Evolutionary conservation across 2,113 vertebrate genomes (phyloP).

Genomic region (Engraulis encrasicolus): DNA sequence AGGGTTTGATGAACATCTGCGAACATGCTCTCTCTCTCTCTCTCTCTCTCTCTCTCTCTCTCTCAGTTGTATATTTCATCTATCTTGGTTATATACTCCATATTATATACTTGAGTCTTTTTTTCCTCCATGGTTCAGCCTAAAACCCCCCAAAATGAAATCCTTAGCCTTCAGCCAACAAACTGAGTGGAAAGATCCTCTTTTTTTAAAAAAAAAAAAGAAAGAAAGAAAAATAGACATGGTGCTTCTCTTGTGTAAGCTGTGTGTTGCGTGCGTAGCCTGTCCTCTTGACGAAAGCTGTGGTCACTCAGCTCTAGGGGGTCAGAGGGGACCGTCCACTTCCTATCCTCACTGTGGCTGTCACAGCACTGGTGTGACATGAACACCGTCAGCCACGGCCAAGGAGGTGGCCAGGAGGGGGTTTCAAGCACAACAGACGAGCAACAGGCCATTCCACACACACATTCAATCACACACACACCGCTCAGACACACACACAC

Average conservation of each 20-base stretch:
- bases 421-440: conserved; percentile 12
- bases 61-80: too few species aligned
- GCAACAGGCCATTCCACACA: not conserved
- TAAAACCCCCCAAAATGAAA: not conserved
- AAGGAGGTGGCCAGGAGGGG: not conserved
- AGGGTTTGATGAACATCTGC: not conserved
- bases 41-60: not conserved
- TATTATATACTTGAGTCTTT: not conserved
- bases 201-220: not conserved
- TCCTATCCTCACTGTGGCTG: conserved; percentile 13
- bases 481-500: too few species aligned
- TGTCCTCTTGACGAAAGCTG: not conserved
- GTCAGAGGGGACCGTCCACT: not conserved
- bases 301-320: conserved; percentile 12
- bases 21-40: not conserved
- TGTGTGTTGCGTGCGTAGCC: not conserved
- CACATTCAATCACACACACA: too few species aligned
- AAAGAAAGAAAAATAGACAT: too few species aligned
- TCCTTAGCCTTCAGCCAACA: not conserved
- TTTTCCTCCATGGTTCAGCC: not conserved
- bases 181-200: not conserved
- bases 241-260: not conserved
- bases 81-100: too few species aligned
- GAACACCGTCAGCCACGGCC: not conserved
- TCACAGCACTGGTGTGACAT: conserved; percentile 4